Percentiles rank a stretch among this genome's conserved stretches.
phyloP scores from a whole-genome alignment of 2,113 vertebrate genomes.

The Jacana jacana region DNA sequence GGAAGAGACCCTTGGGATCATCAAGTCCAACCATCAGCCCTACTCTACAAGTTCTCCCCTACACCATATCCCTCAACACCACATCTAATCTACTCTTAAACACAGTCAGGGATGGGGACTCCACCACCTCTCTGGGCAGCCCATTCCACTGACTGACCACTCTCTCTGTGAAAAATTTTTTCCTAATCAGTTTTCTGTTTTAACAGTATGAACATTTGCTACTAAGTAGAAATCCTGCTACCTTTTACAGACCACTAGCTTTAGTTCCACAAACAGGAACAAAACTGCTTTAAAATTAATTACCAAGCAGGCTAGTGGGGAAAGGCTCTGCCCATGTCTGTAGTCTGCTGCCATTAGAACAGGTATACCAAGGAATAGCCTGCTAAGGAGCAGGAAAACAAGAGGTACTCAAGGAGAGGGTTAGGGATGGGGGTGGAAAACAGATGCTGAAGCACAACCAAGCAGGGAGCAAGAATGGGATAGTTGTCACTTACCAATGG shows the following conservation, averaged over 20 bases:
- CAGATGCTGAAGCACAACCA: background rate
- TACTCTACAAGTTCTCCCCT: too few species aligned
- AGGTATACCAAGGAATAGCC: background rate
- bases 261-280: background rate
- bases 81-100: too few species aligned
- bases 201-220: background rate
- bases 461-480: background rate
- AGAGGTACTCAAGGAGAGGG: background rate
- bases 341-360: background rate
- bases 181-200: too few species aligned
- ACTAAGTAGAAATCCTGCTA: background rate
- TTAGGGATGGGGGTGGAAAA: background rate
- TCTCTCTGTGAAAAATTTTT: too few species aligned
- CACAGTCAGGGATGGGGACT: too few species aligned
- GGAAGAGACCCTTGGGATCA: too few species aligned
- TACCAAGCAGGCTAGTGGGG: background rate
- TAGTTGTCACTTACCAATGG: conserved; percentile 77
- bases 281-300: background rate
- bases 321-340: background rate
- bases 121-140: too few species aligned
- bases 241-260: background rate
- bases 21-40: too few species aligned
- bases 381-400: background rate
- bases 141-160: too few species aligned
- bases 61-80: too few species aligned